These are phyloP conservation scores for Propsilocerus akamusi DNA, from an alignment of 1,140 invertebrate species.

Conservation along the genomic window DNA sequence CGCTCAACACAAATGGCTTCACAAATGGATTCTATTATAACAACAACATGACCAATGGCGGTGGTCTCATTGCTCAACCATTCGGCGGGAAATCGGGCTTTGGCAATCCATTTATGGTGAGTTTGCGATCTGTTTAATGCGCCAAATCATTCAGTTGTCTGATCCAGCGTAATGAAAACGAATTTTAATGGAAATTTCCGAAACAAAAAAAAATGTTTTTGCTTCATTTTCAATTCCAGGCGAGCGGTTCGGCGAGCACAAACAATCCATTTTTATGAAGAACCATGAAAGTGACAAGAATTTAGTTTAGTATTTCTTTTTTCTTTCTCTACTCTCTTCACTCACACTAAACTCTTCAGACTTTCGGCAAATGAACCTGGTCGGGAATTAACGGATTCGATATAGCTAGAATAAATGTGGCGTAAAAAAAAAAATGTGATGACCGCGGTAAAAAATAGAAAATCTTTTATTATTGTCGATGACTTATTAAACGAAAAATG, in stretches of 20 bases:
- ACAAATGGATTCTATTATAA: neutral
- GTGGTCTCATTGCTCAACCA: neutral
- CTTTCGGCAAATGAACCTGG: no score
- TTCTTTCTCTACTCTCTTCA: neutral
- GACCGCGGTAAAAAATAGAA: no score
- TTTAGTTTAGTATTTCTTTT: neutral
- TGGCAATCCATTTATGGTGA: neutral
- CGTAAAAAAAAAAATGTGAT: no score
- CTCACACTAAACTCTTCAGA: no score
- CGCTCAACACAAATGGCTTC: neutral
- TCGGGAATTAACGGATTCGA: no score
- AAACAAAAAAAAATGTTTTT: neutral
- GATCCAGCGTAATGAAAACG: no score
- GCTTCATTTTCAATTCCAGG: neutral
- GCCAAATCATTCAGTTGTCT: no score
- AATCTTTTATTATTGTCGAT: no score
- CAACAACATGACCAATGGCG: neutral
- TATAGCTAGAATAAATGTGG: no score
- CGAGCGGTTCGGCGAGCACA: neutral
- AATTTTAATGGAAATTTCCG: no score
- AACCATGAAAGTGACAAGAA: constrained; percentile 1
- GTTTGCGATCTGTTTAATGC: no score
- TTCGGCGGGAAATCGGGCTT: neutral
- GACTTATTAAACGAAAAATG: no score
- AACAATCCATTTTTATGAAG: constrained; percentile 3